Evolutionary conservation across 2,113 vertebrate genomes (phyloP).

Genomic region (Xerus inauris): DNA sequence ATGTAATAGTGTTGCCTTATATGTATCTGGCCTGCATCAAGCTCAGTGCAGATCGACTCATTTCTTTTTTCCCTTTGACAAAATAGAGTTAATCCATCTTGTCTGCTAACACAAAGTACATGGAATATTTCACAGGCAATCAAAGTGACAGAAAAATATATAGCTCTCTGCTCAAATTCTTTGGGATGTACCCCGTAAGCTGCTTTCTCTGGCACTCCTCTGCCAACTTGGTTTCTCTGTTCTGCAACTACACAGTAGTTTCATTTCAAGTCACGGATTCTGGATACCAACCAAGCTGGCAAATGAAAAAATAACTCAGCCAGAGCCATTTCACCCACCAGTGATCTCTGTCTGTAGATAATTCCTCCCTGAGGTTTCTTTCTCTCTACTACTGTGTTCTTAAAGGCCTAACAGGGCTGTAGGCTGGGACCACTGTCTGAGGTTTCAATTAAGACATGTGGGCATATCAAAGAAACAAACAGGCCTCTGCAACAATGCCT

Average conservation of each 20-base stretch:
- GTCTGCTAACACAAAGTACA: constrained; percentile 50
- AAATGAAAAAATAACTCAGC: constrained; percentile 69
- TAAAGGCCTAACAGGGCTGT: neutral
- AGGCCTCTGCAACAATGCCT: constrained; percentile 34
- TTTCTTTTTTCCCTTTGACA: neutral
- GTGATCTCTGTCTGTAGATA: constrained; percentile 65
- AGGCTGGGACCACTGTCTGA: constrained; percentile 46
- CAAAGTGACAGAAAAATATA: constrained; percentile 59
- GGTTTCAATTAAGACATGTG: constrained; percentile 71
- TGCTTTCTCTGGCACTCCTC: neutral
- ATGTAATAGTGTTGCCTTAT: neutral
- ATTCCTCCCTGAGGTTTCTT: constrained; percentile 48
- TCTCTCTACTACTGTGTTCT: neutral
- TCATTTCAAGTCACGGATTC: constrained; percentile 45
- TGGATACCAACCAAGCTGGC: constrained; percentile 38
- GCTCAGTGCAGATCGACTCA: neutral
- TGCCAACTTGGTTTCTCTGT: constrained; percentile 29
- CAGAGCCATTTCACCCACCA: constrained; percentile 61
- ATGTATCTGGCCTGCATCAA: neutral
- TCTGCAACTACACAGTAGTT: neutral
- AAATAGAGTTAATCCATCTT: constrained; percentile 59
- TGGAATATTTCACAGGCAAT: constrained; percentile 47
- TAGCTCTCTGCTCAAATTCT: neutral
- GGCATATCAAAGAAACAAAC: constrained; percentile 61
- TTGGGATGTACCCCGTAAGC: neutral